Evolutionary conservation across 2,113 vertebrate species (phyloP), one percentile per base, ranked within the genome.

Genomic region (Hepsetus odoe): DNA sequence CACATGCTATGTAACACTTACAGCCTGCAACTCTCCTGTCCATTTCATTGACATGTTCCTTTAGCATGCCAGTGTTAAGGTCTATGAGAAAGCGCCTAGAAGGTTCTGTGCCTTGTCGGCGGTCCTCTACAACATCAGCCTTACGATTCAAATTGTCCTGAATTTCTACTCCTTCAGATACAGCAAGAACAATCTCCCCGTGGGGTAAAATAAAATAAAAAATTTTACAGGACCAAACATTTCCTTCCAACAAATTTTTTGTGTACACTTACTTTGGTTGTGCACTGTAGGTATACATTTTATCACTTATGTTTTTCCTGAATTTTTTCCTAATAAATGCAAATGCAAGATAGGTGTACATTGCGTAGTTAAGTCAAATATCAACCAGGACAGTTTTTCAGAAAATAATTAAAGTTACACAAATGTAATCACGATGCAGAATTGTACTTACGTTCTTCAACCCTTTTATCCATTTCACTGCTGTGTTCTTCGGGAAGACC

Each of bases 61-160:
- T 82, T 20, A 89, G 69, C 69, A 84, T 72, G n/a, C 86, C 86
- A 0, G 87, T 86, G 69, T 85, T 82, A 14, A 86, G 83, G 79
- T 91, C 84, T 6, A 88, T 84, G 0, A 91, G 24, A 61, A 90
- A 73, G 13, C 79, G 84, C 20, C 83, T 84, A 62, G 86, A 86
- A 3, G 89, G 86, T 78, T 92, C 88, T 0, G 85, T 92, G 6
- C 88, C 90, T 79, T 91, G 89, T 38, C 80, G 70, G 22, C 53
- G 69, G 0, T 38, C 5, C 30, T 80, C 68, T 38, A 3, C 8
- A n/a, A 26, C 28, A 55, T 8, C 62, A 13, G 28, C 58, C 30
- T 35, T 22, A 33, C 46, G 44, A 14, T 49, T 40, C 22, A 7
- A 5, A 9, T 56, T 26, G 14, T 42, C 80, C 28, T 20, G 33